Evolutionary conservation across 2,113 vertebrate genomes (phyloP).

Genomic region (Mormyrus lacerda): DNA sequence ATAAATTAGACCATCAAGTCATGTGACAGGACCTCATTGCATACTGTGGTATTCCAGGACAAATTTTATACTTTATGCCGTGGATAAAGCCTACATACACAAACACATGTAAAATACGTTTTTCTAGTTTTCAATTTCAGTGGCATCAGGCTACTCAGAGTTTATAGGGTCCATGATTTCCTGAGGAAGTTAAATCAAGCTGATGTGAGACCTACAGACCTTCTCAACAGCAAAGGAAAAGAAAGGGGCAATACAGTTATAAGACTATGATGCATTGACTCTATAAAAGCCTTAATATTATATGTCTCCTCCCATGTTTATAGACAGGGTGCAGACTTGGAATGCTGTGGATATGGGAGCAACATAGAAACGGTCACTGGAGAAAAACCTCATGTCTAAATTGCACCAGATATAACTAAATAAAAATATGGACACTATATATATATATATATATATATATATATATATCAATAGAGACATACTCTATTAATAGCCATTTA

Average conservation of each 20-base stretch:
- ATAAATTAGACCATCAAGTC: background rate
- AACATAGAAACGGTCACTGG: background rate
- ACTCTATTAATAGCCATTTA: background rate
- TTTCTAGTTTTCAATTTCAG: background rate
- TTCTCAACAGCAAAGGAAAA: background rate
- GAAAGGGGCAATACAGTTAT: background rate
- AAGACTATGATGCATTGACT: background rate
- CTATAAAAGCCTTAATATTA: background rate
- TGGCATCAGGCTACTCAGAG: background rate
- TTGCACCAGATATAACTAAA: background rate
- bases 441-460: no score
- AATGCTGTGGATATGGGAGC: background rate
- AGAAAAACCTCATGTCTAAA: background rate
- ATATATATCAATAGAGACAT: no score
- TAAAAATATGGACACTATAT: slow-evolving; percentile 1
- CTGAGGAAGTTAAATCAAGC: background rate
- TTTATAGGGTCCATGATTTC: background rate
- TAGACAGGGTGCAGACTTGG: background rate
- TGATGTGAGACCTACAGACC: background rate
- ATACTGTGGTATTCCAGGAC: background rate
- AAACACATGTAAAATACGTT: background rate
- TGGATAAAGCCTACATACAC: background rate
- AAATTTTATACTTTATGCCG: background rate
- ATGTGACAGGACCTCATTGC: background rate
- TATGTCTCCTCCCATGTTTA: background rate